Base-by-base conservation (phyloP, 2,797 vertebrate species). In the Halcyon leucocephala region DNA sequence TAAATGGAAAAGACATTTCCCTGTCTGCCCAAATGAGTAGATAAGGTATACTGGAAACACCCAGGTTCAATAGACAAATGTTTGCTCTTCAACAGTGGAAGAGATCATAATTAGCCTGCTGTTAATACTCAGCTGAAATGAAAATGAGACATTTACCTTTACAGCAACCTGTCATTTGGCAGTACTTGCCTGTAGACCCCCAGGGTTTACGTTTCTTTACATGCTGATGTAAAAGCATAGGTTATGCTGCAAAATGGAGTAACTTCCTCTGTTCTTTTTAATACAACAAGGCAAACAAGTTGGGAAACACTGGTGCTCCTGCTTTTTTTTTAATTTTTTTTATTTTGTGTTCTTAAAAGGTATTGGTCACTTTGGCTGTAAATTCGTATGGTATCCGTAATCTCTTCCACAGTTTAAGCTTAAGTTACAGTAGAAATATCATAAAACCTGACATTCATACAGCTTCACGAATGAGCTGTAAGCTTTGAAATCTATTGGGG, bases 361-460 rank as follows among this genome's bases (percentile, higher is more conserved):
- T 70, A 60, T 52, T 39, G 41, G 55, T 83, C 70, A 49, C 15
- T 86, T 90, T 82, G 90, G 9, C 58, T 95, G 41, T 79, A 48
- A 33, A 67, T 78, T 86, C 85, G 48, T 90, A 42, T 35, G 22
- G 46, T 78, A 88, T 69, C 76, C 42, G 49, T 74, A 83, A 96
- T 82, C 42, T 83, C 31, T 46, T 44, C 64, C 42, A 46, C 82
- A 94, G 35, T 5, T 91, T 84, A 85, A 89, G 37, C 52, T 91
- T 49, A 83, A 93, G 57, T 84, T 93, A 86, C 39, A 66, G 69
- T 60, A 89, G 64, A 89, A 94, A 77, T 94, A 78, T 37, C 62
- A 57, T 83, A 81, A 95, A 95, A 61, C 20, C 60, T 95, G 81
- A 82, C 58, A 73, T 82, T 93, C 33, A 90, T 81, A 41, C 78